These are phyloP conservation scores for Psilopogon haemacephalus DNA, from an alignment of 2,113 vertebrate genomes.

Conservation along the genomic window DNA sequence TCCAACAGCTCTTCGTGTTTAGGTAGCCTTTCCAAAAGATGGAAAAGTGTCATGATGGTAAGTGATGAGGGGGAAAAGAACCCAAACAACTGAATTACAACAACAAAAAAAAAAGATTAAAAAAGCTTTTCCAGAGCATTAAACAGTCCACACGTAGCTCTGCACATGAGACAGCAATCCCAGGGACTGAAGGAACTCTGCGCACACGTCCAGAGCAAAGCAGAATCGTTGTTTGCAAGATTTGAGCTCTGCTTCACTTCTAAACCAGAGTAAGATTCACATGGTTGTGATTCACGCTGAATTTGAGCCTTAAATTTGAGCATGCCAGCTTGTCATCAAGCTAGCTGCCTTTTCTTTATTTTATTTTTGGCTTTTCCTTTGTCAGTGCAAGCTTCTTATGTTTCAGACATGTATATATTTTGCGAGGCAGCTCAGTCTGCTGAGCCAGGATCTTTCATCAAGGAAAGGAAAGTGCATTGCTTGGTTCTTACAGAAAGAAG, in stretches of 20 bases:
- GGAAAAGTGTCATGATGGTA: background rate
- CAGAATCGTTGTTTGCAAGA: background rate
- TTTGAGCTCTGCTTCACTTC: background rate
- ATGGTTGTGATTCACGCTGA: slow-evolving; percentile 50
- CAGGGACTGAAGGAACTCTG: background rate
- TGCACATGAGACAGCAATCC: background rate
- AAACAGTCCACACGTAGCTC: background rate
- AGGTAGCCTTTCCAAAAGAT: background rate
- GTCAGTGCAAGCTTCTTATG: slow-evolving; percentile 40
- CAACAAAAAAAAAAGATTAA: background rate
- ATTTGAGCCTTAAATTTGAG: slow-evolving; percentile 48
- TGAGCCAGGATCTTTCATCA: slow-evolving; percentile 62
- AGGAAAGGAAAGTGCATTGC: slow-evolving; percentile 35
- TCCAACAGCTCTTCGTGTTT: background rate
- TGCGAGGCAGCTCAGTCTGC: background rate
- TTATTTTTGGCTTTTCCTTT: slow-evolving; percentile 52
- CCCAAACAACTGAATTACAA: background rate
- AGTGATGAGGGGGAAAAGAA: background rate
- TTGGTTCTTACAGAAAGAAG: slow-evolving; percentile 49
- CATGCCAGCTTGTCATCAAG: slow-evolving; percentile 50
- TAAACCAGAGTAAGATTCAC: slow-evolving; percentile 13
- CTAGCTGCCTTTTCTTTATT: slow-evolving; percentile 19
- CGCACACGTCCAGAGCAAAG: background rate
- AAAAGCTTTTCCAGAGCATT: background rate
- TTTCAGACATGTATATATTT: slow-evolving; percentile 49